These are phyloP conservation scores for Patella vulgata DNA, from an alignment of 1,140 invertebrate genomes.

Conservation along the genomic window DNA sequence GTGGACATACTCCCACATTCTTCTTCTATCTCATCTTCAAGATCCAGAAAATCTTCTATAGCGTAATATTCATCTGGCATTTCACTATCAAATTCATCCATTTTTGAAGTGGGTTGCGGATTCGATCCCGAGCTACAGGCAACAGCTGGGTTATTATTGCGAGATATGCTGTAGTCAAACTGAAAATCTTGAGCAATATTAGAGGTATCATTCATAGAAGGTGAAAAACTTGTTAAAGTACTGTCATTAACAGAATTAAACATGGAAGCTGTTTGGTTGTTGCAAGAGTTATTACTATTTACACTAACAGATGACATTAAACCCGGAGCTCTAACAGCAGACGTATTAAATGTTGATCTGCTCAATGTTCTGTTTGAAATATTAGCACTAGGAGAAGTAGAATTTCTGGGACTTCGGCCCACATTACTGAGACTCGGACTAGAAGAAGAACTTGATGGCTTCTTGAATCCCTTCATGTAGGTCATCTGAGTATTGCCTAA, in stretches of 20 bases:
- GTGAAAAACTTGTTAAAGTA: background rate
- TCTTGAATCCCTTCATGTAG: conserved; percentile 35
- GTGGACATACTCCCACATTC: too few species aligned
- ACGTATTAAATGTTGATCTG: conserved; percentile 2
- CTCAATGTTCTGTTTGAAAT: conserved; percentile 8
- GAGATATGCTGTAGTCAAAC: conserved; percentile 37
- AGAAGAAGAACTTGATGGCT: conserved; percentile 10
- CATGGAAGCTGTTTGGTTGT: background rate
- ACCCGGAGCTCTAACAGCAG: background rate
- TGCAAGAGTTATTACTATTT: background rate
- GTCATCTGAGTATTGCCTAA: conserved; percentile 43
- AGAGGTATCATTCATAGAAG: conserved; percentile 1
- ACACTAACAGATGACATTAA: background rate
- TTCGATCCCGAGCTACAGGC: background rate
- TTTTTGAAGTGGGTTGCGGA: background rate
- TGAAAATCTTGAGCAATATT: conserved; percentile 17
- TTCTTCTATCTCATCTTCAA: background rate
- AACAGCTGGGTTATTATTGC: background rate
- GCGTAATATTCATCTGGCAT: conserved; percentile 15
- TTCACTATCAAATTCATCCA: background rate
- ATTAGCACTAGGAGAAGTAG: conserved; percentile 20
- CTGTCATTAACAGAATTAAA: background rate
- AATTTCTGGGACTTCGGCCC: background rate
- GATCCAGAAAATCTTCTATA: conserved; percentile 6
- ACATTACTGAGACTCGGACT: background rate